Percentiles rank a stretch among this genome's conserved stretches.
Conservation (phyloP, 2,113 vertebrate species). For the Scortum barcoo region DNA sequence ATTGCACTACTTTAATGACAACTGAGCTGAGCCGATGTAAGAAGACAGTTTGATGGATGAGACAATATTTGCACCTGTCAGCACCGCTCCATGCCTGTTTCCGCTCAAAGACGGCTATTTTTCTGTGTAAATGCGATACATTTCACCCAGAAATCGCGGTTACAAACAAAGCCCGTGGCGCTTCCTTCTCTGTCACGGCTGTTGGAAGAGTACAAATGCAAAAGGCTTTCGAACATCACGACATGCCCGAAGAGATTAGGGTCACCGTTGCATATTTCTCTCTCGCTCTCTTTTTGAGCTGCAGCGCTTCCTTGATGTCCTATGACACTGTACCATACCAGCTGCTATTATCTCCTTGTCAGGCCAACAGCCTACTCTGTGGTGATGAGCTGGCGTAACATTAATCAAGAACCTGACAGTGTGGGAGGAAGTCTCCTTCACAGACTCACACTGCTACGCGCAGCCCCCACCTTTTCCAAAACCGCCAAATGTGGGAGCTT, state of each 20-base stretch:
- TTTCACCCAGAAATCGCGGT: constrained; percentile 18
- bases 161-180: constrained; percentile 19
- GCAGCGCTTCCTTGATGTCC: constrained; percentile 39
- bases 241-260: constrained; percentile 46
- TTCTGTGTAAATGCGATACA: constrained; percentile 24
- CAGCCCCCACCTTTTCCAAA: constrained; percentile 53
- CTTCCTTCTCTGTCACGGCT: neutral
- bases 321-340: constrained; percentile 35
- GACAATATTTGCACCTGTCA: constrained; percentile 28
- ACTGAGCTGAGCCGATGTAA: constrained; percentile 17
- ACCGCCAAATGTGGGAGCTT: constrained; percentile 53
- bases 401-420: constrained; percentile 63
- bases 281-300: constrained; percentile 28
- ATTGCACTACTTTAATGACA: neutral
- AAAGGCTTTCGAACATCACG: constrained; percentile 30
- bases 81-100: neutral
- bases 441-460: constrained; percentile 45
- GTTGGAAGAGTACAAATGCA: constrained; percentile 23
- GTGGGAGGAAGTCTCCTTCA: constrained; percentile 72
- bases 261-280: constrained; percentile 35
- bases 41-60: constrained; percentile 26
- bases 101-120: neutral
- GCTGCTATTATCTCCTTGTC: constrained; percentile 71
- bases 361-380: constrained; percentile 58
- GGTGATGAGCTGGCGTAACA: constrained; percentile 67